Conservation (phyloP, 2,888 invertebrate species). For the Hymenopus coronatus region DNA sequence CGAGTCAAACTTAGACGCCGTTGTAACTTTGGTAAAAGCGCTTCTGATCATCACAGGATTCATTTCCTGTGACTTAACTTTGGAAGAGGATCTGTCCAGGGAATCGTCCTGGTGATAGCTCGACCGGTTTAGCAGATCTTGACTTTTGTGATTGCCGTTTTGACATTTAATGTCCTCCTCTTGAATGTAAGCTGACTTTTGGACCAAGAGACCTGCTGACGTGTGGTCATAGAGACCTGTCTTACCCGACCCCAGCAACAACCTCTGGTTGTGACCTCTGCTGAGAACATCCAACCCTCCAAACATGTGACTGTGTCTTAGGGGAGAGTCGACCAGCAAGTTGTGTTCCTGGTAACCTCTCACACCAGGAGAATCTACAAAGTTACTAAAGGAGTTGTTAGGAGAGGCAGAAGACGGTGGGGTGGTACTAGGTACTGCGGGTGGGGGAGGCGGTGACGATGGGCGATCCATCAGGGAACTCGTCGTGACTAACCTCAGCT, state of each 20-base stretch:
- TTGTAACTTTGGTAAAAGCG: conserved; percentile 79
- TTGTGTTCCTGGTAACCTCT: background rate
- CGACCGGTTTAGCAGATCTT: conserved; percentile 1
- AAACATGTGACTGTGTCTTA: background rate
- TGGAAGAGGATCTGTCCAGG: background rate
- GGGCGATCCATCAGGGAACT: conserved; percentile 12
- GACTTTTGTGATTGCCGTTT: background rate
- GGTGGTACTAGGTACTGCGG: background rate
- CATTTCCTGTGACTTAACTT: background rate
- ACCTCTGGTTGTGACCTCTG: conserved; percentile 2
- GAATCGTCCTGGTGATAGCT: conserved; percentile 4
- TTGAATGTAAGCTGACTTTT: background rate
- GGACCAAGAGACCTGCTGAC: background rate
- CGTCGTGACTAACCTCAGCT: conserved; percentile 39
- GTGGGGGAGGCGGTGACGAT: background rate
- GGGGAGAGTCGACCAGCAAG: background rate
- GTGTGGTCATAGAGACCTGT: conserved; percentile 11
- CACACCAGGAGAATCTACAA: background rate
- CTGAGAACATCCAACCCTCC: background rate
- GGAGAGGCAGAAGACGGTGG: background rate
- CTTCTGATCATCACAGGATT: conserved; percentile 47
- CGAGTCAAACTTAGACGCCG: conserved; percentile 27
- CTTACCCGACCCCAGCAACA: background rate
- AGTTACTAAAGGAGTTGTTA: background rate
- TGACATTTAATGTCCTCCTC: conserved; percentile 18